Base-by-base conservation (phyloP, 2,888 invertebrate species). In the Hyposoter didymator region DNA sequence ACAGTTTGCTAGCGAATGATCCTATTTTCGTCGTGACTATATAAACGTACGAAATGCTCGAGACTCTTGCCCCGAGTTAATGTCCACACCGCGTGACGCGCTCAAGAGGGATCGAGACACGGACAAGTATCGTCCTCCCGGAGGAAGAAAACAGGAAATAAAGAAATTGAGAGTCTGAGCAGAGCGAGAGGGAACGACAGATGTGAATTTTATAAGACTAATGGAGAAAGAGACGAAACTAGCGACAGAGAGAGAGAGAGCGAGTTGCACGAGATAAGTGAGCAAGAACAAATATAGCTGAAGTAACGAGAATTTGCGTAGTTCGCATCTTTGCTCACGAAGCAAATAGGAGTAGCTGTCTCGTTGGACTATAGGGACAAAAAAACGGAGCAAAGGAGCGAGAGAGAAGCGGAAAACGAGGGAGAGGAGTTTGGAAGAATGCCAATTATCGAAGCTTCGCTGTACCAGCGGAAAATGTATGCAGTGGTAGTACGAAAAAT, bases 221-320 rank as follows among this genome's bases (percentile, higher is more conserved):
- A 35, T 35, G 35, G 45, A 43, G 62, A 32, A 66, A 72, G 59
- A 32, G 52, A 28, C 49, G 22, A 14, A 39, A n/a, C 8, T 35
- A 22, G 10, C 0, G 49, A 19, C 0, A 52, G 52, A 52, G 19
- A 55, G 22, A 55, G 22, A 22, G 10, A 12, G 55, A 22, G 8
- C 8, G 52, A 19, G 74, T 67, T 74, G 45, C 19, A n/a, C 45
- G 43, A 45, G 59, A 49, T 45, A 39, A 72, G 78, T 59, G 66
- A 80, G 79, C 72, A 85, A 88, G 88, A 85, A 88, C 90, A 90
- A 91, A 91, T 91, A 91, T 90, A 91, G 90, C 89, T 87, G 89
- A 87, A 89, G 89, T 88, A 90, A 90, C 78, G 78, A 87, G 87
- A 81, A 81, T 81, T 85, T 55, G 55, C 22, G 64, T 84, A 19